Conservation (phyloP, 2,797 vertebrate species). For the Sebastes minor region DNA sequence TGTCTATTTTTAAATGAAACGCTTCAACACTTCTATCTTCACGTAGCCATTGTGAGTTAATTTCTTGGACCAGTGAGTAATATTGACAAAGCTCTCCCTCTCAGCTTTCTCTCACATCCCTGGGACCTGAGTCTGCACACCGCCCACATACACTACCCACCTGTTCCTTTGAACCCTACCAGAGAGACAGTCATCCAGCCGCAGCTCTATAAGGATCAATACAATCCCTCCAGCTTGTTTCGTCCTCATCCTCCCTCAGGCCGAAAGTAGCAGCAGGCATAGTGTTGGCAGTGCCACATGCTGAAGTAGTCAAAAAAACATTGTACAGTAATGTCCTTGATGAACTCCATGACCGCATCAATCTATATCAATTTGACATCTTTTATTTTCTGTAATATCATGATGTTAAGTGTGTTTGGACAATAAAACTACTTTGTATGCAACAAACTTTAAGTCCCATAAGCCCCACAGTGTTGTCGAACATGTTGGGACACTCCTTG, state of each 20-base stretch:
- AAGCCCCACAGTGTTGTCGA: neutral
- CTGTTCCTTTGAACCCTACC: neutral
- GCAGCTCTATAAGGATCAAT: conserved; percentile 40
- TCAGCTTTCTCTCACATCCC: conserved; percentile 26
- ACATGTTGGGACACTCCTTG: neutral
- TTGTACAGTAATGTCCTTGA: neutral
- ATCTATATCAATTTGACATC: neutral
- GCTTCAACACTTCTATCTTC: neutral
- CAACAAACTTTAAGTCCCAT: neutral
- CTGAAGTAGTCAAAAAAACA: neutral
- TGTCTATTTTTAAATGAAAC: conserved; percentile 14
- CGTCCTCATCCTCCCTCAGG: neutral
- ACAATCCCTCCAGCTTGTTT: conserved; percentile 4
- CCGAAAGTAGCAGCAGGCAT: neutral
- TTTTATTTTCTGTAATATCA: neutral
- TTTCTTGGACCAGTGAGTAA: conserved; percentile 1
- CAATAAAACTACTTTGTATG: neutral
- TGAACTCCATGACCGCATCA: neutral
- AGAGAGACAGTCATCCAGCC: conserved; percentile 5
- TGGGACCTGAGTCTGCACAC: conserved; percentile 36
- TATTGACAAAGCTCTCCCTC: conserved; percentile 25
- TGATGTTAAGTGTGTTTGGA: neutral
- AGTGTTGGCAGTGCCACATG: neutral
- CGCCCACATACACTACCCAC: conserved; percentile 19
- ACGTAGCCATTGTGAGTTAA: neutral